Base-by-base conservation (phyloP, 1,140 invertebrate genomes). In the Philopotamus ludificatus region DNA sequence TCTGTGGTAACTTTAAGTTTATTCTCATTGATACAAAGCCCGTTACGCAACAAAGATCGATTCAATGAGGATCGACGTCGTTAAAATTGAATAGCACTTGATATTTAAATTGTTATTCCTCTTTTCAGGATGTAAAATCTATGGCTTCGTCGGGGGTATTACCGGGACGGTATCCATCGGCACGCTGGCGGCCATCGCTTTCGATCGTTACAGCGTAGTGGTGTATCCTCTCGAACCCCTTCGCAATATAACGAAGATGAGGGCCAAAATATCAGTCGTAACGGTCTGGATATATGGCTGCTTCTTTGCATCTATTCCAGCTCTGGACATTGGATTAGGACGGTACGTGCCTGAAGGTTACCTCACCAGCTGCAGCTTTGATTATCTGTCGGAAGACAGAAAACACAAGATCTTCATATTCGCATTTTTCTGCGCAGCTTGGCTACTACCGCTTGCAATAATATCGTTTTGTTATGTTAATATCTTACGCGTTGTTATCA, bases 361-460 rank as follows among this genome's bases (percentile, higher is more conserved):
- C 65, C 76, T 92, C 49, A 91, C 89, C 3, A 89, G 87, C 68
- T 93, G 90, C 76, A 90, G 89, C 65, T 93, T 90, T 68, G 89
- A 92, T 72, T 93, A 92, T 71, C 76, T 93, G 1, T 84, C 85
- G 3, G 80, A 84, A 26, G 80, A 84, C 67, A 66, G 72, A 0
- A 72, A 74, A 1, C 82, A 82, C 0, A 81, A 83, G 54, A 79
- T 80, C 21, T 89, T 87, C 68, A 89, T 90, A 64, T 83, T 89
- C 4, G 70, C 79, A 4, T 89, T 88, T 71, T 89, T 88, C 68
- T 77, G 84, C 7, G 87, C 84, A 0, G 88, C 87, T 10, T 90
- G 85, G 83, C 76, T 86, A 1, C 68, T 87, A 1, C 91, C 91
- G 0, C 79, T 93, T n/a, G 70, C 74, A 9, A 76, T 87, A 1